These are phyloP conservation scores for Ptychobarbus kaznakovi DNA, from an alignment of 2,797 vertebrate genomes.

Conservation along the genomic window DNA sequence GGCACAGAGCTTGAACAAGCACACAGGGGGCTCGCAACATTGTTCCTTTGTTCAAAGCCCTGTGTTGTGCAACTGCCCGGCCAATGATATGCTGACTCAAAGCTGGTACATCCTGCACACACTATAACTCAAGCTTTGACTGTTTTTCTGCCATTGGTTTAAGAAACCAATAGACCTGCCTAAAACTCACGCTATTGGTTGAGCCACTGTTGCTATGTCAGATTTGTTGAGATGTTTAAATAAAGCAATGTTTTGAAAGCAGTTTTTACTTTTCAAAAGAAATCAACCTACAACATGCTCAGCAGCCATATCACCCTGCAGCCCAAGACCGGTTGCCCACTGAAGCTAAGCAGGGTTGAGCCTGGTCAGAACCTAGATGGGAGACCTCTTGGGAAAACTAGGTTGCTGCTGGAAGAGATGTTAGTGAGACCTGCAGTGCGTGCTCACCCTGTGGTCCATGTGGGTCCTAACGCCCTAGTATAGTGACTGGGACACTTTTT, in stretches of 20 bases:
- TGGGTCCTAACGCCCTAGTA: no score
- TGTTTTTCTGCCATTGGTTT: neutral
- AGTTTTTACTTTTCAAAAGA: neutral
- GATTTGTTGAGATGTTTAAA: neutral
- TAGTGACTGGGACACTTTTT: no score
- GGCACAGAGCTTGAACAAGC: constrained; percentile 5
- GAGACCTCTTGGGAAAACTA: no score
- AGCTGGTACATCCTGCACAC: neutral
- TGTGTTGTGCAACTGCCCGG: constrained; percentile 15
- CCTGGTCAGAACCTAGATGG: no score
- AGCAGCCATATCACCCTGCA: no score
- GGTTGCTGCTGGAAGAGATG: no score
- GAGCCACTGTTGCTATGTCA: neutral
- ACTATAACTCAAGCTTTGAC: neutral
- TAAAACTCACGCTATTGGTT: neutral
- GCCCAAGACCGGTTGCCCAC: no score
- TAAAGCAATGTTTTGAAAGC: constrained; percentile 1
- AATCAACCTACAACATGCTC: neutral
- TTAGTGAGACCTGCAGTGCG: no score
- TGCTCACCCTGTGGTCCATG: no score
- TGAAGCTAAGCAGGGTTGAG: no score
- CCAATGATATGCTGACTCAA: constrained; percentile 46
- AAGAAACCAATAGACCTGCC: neutral
- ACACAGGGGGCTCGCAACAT: constrained; percentile 5
- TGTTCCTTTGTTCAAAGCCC: constrained; percentile 36